Evolutionary conservation across 2,113 vertebrate genomes (phyloP).

Genomic region (Acrocephalus arundinaceus): DNA sequence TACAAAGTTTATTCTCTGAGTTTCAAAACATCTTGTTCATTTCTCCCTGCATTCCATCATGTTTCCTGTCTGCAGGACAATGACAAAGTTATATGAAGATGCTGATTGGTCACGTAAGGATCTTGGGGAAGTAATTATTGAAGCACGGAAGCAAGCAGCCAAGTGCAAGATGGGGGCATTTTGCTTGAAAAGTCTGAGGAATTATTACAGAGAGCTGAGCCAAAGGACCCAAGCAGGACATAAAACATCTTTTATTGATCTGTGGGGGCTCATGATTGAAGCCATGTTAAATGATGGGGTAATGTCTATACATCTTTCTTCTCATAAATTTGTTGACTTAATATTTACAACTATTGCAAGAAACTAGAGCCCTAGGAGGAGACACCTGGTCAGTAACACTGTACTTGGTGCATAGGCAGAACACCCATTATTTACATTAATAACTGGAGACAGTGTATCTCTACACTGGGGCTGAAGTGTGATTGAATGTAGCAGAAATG

Average conservation of each 20-base stretch:
- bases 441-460: background rate
- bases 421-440: background rate
- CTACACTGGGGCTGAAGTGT: background rate
- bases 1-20: background rate
- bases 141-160: conserved; percentile 74
- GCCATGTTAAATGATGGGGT: conserved; percentile 81
- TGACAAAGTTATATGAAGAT: conserved; percentile 82
- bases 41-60: background rate
- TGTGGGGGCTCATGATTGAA: conserved; percentile 84
- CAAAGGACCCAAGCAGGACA: conserved; percentile 78
- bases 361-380: background rate
- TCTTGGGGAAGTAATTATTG: conserved; percentile 62
- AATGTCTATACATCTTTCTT: background rate
- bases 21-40: background rate
- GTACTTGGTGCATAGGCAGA: background rate
- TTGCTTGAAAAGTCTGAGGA: conserved; percentile 71
- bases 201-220: conserved; percentile 74
- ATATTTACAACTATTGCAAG: background rate
- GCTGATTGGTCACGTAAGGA: conserved; percentile 83
- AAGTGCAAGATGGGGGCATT: conserved; percentile 74
- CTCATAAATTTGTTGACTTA: background rate
- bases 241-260: conserved; percentile 80
- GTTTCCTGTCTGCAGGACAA: conserved; percentile 72
- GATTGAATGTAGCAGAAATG: background rate
- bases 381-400: background rate